Percentiles rank a stretch among this genome's conserved stretches.
Evolutionary conservation across 2,113 vertebrate species (phyloP).

Genomic region (Steatornis caripensis): DNA sequence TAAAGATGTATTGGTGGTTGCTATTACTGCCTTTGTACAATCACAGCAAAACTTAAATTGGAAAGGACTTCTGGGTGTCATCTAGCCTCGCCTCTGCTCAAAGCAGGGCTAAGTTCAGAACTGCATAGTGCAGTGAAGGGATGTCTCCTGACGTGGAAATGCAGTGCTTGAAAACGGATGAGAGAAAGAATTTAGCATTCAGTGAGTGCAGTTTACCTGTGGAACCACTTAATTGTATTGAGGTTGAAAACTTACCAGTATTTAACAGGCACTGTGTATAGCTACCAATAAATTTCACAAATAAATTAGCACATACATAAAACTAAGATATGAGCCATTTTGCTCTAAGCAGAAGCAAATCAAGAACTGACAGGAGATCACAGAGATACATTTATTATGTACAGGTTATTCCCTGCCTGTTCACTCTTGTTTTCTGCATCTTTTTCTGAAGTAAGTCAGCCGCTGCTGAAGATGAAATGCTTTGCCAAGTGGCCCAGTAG

Average conservation of each 20-base stretch:
- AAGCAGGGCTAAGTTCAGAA: background rate
- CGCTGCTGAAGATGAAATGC: background rate
- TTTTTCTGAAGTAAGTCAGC: background rate
- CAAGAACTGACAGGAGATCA: background rate
- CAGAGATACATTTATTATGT: background rate
- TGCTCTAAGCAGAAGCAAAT: background rate
- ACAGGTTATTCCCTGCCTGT: background rate
- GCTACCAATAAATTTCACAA: background rate
- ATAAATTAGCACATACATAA: background rate
- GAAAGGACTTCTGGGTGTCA: background rate
- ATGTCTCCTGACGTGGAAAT: background rate
- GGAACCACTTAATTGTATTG: background rate
- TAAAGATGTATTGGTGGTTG: background rate
- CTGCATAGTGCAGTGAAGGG: background rate
- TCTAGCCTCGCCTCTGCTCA: background rate
- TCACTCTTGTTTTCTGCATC: background rate
- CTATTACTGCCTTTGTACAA: background rate
- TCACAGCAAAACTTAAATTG: background rate
- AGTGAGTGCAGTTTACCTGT: background rate
- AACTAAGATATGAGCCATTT: background rate
- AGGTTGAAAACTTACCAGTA: background rate
- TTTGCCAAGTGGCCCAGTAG: background rate
- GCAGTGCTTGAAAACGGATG: background rate
- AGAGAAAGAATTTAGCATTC: background rate
- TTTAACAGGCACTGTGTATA: background rate